Conservation (phyloP, 1,140 invertebrate species). For the Drosophila pectinifera region DNA sequence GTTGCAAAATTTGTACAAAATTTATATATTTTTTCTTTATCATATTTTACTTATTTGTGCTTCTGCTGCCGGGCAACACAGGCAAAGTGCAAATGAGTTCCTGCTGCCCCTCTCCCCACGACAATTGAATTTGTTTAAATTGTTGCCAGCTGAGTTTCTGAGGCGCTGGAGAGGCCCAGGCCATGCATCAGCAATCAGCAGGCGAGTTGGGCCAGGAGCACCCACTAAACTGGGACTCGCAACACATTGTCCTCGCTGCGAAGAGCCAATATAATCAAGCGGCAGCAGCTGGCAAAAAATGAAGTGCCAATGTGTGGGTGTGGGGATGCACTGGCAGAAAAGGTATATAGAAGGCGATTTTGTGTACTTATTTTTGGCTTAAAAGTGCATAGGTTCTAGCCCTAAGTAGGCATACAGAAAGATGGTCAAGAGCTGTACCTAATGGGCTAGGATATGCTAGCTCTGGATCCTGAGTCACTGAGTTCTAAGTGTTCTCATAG, state of each 20-base stretch:
- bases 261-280: conserved; percentile 79
- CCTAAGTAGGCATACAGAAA: no score
- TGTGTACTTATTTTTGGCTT: no score
- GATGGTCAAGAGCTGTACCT: no score
- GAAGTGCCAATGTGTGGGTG: conserved; percentile 61
- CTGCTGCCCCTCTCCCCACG: conserved; percentile 7
- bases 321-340: conserved; percentile 9
- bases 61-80: conserved; percentile 30
- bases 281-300: conserved; percentile 70
- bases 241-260: conserved; percentile 39
- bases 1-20: conserved; percentile 60
- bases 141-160: conserved; percentile 51
- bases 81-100: conserved; percentile 70
- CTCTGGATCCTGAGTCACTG: no score
- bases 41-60: conserved; percentile 33
- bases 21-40: conserved; percentile 31
- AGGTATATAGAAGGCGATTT: fast-evolving
- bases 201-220: conserved; percentile 8
- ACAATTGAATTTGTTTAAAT: conserved; percentile 78
- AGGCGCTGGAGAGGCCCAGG: conserved; percentile 7
- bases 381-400: no score
- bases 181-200: conserved; percentile 53
- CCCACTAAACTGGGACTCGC: conserved; percentile 52
- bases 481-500: no score
- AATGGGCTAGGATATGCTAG: no score